phyloP scores from a whole-genome alignment of 2,888 invertebrate species.

The Acronicta alni region DNA sequence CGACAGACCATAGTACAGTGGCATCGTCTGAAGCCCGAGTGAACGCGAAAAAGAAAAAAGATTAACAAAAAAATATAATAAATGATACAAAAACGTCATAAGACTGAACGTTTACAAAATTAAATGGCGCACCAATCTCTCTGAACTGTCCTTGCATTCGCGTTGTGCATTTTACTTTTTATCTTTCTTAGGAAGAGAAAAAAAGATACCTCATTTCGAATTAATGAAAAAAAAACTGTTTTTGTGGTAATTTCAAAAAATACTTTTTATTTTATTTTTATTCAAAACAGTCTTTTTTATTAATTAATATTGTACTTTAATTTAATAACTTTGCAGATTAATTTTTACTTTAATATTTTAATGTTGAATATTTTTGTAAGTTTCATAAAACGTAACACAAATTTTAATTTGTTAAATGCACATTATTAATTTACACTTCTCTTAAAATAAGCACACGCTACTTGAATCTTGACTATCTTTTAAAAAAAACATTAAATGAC shows the following conservation, averaged over 20 bases:
- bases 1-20: constrained; percentile 98
- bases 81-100: constrained; percentile 82
- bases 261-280: not conserved
- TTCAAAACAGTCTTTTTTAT: too few species aligned
- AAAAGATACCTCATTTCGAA: constrained; percentile 3
- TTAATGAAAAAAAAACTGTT: too few species aligned
- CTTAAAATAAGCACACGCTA: constrained; percentile 55
- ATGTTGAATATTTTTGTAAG: not conserved
- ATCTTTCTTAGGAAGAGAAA: constrained; percentile 5
- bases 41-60: constrained; percentile 75
- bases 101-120: constrained; percentile 86
- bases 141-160: constrained; percentile 58
- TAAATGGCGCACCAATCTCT: constrained; percentile 67
- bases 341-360: too few species aligned
- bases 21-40: constrained; percentile 98
- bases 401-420: not conserved
- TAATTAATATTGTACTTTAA: too few species aligned
- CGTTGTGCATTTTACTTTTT: constrained; percentile 44
- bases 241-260: not conserved
- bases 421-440: constrained; percentile 7
- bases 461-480: constrained; percentile 58
- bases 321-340: not conserved
- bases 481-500: constrained; percentile 42
- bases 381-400: not conserved
- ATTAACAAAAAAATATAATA: constrained; percentile 43